Percentiles rank a stretch among this genome's conserved stretches.
phyloP scores from a whole-genome alignment of 2,888 invertebrate species.

The Cantharis nigra region DNA sequence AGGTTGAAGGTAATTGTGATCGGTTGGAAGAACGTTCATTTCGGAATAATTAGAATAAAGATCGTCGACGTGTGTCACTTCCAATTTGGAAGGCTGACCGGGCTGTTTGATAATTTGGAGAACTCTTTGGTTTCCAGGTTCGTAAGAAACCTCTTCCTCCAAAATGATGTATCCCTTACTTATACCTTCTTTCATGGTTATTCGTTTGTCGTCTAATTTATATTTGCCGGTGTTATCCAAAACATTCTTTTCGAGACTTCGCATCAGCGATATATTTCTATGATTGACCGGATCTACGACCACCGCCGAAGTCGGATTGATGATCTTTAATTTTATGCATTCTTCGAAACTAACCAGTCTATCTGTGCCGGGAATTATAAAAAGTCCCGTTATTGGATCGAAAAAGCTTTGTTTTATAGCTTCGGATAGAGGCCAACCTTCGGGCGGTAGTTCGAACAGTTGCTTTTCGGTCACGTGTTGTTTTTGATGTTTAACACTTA shows the following conservation, averaged over 20 bases:
- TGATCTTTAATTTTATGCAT: constrained; percentile 82
- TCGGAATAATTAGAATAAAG: constrained; percentile 57
- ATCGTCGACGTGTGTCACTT: constrained; percentile 64
- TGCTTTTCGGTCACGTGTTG: constrained; percentile 62
- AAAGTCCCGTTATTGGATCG: constrained; percentile 81
- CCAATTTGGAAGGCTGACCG: constrained; percentile 74
- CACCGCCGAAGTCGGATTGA: constrained; percentile 80
- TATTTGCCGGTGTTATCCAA: constrained; percentile 82
- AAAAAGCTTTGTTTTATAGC: constrained; percentile 83
- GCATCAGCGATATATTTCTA: constrained; percentile 68
- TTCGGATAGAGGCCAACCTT: constrained; percentile 82
- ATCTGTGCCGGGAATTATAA: constrained; percentile 86
- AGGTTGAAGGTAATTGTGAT: constrained; percentile 63
- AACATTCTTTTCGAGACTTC: constrained; percentile 78
- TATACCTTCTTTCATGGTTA: constrained; percentile 79
- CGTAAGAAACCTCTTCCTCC: constrained; percentile 58
- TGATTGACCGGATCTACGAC: constrained; percentile 79
- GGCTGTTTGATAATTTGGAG: constrained; percentile 74
- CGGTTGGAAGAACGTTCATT: constrained; percentile 57
- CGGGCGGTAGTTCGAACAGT: constrained; percentile 77
- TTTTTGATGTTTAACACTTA: neutral
- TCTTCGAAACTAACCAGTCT: constrained; percentile 83
- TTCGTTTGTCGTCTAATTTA: constrained; percentile 58
- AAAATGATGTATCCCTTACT: constrained; percentile 66
- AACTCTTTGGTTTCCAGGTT: constrained; percentile 62